Conservation (phyloP, 2,888 invertebrate species). For the Noctua janthe region DNA sequence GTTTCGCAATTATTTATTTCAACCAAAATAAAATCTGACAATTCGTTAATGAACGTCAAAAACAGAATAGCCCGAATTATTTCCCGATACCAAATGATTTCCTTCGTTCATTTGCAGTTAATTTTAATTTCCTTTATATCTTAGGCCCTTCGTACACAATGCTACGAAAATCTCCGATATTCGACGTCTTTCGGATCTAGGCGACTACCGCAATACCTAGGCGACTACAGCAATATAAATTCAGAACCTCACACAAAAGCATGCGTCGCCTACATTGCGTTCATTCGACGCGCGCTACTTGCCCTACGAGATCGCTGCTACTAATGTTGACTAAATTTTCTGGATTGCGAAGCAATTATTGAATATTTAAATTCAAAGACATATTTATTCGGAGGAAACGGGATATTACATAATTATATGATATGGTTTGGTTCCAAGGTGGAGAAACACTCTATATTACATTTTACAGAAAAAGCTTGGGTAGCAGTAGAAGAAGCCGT, state of each 20-base stretch:
- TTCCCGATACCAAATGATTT: background rate
- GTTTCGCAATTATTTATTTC: background rate
- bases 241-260: too few species aligned
- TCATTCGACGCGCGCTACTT: background rate
- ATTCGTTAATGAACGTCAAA: conserved; percentile 2
- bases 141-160: background rate
- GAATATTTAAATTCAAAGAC: background rate
- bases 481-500: too few species aligned
- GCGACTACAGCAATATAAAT: too few species aligned
- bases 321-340: background rate
- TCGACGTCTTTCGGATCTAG: background rate
- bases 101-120: background rate
- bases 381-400: too few species aligned
- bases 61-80: background rate
- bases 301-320: too few species aligned
- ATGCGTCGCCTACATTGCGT: too few species aligned
- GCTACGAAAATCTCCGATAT: background rate
- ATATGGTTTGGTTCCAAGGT: too few species aligned
- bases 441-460: too few species aligned
- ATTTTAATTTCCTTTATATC: conserved; percentile 12
- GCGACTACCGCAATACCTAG: background rate
- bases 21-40: background rate
- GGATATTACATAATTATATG: too few species aligned
- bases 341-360: background rate
- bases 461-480: too few species aligned